Evolutionary conservation across 2,113 vertebrate genomes (phyloP), one percentile per base, ranked within the genome.

Genomic region (Pagrus major): DNA sequence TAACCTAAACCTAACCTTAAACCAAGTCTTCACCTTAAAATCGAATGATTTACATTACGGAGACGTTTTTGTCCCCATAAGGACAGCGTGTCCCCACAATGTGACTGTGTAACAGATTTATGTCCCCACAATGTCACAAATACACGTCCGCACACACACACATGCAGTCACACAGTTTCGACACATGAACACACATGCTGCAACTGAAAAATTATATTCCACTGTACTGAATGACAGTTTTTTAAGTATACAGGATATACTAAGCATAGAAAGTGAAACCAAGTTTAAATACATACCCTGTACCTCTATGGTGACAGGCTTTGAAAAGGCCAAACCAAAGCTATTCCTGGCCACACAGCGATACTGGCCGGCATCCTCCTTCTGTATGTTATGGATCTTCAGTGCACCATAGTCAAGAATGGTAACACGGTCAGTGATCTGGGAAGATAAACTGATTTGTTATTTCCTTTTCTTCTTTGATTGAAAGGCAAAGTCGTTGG

Each of bases 321-420:
- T 99, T 0, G 98, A 99, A 88, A 96, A 98, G 18, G 95, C 96
- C 20, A 95, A 95, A 25, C 98, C 98, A n/a, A 99, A 95, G 89
- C 98, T 99, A 91, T 99, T 99, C 83, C 94, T 97, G 46, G 98
- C 97, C 81, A 98, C 93, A 74, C 98, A 99, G 5, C 97, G 96
- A 81, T 99, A 99, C 14, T 97, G 96, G 21, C 98, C 98, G 20
- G 96, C 97, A 25, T 99, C 98, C 92, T 98, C 96, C 83, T 96
- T 97, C 89, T 97, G 96, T 60, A 99, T 96, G 12, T 96, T 96
- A 56, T 98, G 97, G 77, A 99, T 99, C 93, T 98, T 98, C 91
- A 99, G 79, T 46, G 94, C 96, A 12, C 98, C 98, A 0, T 96
- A 97, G 81, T 99, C 98, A 0, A 99, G 95, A 83, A 99, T 92